Base-by-base conservation (phyloP, 2,113 vertebrate species). In the Cygnus atratus region DNA sequence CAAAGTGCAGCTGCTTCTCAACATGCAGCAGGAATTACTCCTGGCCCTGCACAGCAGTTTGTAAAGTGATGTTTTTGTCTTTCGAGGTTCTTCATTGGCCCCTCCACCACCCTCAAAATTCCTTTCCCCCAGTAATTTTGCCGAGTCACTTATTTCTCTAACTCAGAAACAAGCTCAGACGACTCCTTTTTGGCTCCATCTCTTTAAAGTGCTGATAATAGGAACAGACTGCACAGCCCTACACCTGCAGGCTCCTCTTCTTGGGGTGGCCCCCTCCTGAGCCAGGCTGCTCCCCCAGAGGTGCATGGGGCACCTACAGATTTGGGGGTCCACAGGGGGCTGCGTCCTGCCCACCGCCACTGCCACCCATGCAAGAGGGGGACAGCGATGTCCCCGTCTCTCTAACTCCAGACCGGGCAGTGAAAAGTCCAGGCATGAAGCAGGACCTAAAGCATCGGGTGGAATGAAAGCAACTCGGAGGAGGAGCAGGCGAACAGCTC, bases 1-100 rank as follows among this genome's bases (percentile, higher is more conserved):
- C 52, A 37, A 86, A 92, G 57, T 54, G 44, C 91, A 76, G 77
- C 50, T 87, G 78, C 57, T 92, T 43, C 12, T 0, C 71, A 92
- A 66, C 0, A 0, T 26, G 61, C 71, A n/a, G 33, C 2, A 14
- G 87, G 87, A 82, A 48, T 91, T 61, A 65, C 61, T 75, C 70
- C 57, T 6, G 2, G 88, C 44, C 39, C 58, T 37, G 19, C 0
- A 19, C 61, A 67, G 37, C 41, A 74, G 43, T 78, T 87, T 75
- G 77, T 87, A 82, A 89, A 75, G 82, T 0, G 3, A 29, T 2
- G 1, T 79, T 87, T 92, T 87, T 10, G 3, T 92, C 84, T 88
- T 90, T 57, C 63, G 57, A 73, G 44, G 50, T 66, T 92, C 71
- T 88, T 90, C 83, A 91, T 95, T 72, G 88, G 48, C 31, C 58